Evolutionary conservation across 2,113 vertebrate species (phyloP), one percentile per base, ranked within the genome.

Genomic region (Tragelaphus imberbis): DNA sequence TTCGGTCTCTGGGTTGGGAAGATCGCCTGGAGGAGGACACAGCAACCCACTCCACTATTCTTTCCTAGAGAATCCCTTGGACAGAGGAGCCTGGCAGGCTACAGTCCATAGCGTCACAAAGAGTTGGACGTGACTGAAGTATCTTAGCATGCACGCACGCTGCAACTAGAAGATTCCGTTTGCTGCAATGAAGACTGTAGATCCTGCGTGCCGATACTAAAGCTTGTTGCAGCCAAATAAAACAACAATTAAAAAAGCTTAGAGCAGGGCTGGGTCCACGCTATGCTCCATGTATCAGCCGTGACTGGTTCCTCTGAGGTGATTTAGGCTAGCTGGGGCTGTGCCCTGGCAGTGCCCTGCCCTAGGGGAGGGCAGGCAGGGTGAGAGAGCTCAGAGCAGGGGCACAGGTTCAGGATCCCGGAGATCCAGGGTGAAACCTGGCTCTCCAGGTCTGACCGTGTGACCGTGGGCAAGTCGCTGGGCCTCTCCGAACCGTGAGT

Each of bases 231-330:
- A 44, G 71, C 71, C 71, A 77, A 44, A 77, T 7, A 4, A 44
- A 27, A 75, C 40, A 44, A 5, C 12, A 77, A 7, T 23, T 25
- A 2, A 27, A 44, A 75, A 40, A 25, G 30, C 30, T 40, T 8
- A 33, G 33, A 40, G 49, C 30, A 86, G 49, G 49, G 11, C 40
- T 3, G 3, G 63, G 90, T 3, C 8, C 10, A 0, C 0, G 13
- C 44, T 23, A 19, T 0, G 25, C 1, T 12, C 4, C 12, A 1
- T 0, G 17, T 2, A 49, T 44, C 7, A 12, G 56, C 65, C 0
- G 0, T 6, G 23, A 63, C 2, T 1, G 15, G 4, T 10, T 77
- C 23, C 71, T n/a, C 63, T 13, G 30, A 1, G 3, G 23, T 4
- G 36, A 36, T 25, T 63, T 4, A 44, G 82, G 55, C 51, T 36